Conservation (phyloP, 2,888 invertebrate species). For the Drosophila antonietae region DNA sequence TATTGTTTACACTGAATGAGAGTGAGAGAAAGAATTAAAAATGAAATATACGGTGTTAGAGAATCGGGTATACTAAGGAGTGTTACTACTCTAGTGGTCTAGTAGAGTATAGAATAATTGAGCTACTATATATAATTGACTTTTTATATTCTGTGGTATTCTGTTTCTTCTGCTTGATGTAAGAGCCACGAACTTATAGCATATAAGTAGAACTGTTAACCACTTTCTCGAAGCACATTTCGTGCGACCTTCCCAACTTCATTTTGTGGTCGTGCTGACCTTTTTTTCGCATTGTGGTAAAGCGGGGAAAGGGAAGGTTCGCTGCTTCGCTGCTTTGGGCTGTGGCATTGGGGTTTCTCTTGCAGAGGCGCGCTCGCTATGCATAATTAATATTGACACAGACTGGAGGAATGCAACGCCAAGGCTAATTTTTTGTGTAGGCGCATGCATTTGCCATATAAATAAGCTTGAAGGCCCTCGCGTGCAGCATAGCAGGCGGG, state of each 20-base stretch:
- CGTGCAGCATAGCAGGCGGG: neutral
- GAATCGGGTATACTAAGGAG: too few species aligned
- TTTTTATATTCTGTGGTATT: neutral
- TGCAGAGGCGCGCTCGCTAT: slow-evolving; percentile 23
- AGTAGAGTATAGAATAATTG: too few species aligned
- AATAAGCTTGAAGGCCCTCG: slow-evolving; percentile 67
- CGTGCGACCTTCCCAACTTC: slow-evolving; percentile 36
- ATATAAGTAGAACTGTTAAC: slow-evolving; percentile 23
- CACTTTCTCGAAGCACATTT: slow-evolving; percentile 29
- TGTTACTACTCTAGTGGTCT: too few species aligned
- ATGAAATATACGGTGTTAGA: too few species aligned
- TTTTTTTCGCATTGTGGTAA: slow-evolving; percentile 6
- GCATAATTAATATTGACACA: slow-evolving; percentile 77
- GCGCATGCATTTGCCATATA: slow-evolving; percentile 68
- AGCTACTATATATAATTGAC: neutral
- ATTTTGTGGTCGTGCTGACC: slow-evolving; percentile 34
- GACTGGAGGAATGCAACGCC: slow-evolving; percentile 63
- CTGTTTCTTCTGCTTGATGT: slow-evolving; percentile 15
- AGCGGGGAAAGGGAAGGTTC: too few species aligned
- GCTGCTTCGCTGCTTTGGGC: neutral
- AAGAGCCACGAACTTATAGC: slow-evolving; percentile 11
- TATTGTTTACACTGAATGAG: too few species aligned
- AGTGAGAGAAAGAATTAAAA: too few species aligned
- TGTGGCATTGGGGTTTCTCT: slow-evolving; percentile 10
- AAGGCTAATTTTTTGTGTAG: slow-evolving; percentile 70